These are phyloP conservation scores for Leptinotarsa lineolata DNA, from an alignment of 1,140 invertebrate genomes.

Conservation along the genomic window DNA sequence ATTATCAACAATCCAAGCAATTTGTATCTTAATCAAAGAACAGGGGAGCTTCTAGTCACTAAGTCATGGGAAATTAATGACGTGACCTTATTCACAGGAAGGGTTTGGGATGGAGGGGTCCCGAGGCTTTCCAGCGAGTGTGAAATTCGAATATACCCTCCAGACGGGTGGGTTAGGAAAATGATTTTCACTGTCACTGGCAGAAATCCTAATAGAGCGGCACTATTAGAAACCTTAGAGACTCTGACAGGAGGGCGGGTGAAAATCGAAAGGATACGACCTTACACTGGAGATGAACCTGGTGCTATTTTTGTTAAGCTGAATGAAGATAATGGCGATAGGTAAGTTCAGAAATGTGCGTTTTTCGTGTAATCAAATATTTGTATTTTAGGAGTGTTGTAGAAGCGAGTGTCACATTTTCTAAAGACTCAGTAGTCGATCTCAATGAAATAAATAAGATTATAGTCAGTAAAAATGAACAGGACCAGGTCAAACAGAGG, in stretches of 20 bases:
- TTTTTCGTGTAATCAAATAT: constrained; percentile 1
- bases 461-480: constrained; percentile 35
- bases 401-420: constrained; percentile 71
- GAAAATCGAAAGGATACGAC: constrained; percentile 72
- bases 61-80: constrained; percentile 35
- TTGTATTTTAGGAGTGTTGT: constrained; percentile 70
- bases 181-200: constrained; percentile 80
- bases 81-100: constrained; percentile 59
- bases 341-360: constrained; percentile 40
- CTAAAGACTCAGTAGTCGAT: constrained; percentile 69
- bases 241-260: constrained; percentile 77
- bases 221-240: constrained; percentile 72
- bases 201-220: constrained; percentile 69
- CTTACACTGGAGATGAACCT: constrained; percentile 62
- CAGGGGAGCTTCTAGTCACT: constrained; percentile 65
- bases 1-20: constrained; percentile 60
- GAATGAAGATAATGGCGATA: constrained; percentile 49
- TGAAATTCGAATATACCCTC: constrained; percentile 69
- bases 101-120: constrained; percentile 80
- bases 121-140: constrained; percentile 71
- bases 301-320: constrained; percentile 57
- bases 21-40: constrained; percentile 69
- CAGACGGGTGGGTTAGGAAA: constrained; percentile 68
- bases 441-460: constrained; percentile 65
- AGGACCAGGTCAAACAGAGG: constrained; percentile 32